A percentile compares a stretch with the other conserved stretches of the same genome.
phyloP scores from a whole-genome alignment of 2,888 invertebrate genomes.

The Eretmocerus hayati region DNA sequence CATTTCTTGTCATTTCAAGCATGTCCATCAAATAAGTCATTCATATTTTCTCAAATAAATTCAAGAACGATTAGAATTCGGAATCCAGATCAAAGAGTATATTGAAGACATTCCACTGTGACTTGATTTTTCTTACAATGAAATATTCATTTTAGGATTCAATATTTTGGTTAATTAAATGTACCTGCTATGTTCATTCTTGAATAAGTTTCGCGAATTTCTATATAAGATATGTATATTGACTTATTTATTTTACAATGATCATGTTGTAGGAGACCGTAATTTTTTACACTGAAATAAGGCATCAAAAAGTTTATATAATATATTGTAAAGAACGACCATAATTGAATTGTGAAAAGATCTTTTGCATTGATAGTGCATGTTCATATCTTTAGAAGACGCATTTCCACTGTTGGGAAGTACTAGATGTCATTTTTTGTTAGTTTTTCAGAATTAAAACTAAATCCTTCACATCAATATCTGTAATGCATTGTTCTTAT shows the following conservation, averaged over 20 bases:
- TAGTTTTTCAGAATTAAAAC: slow-evolving; percentile 19
- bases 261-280: slow-evolving; percentile 19
- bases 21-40: no score
- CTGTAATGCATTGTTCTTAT: neutral
- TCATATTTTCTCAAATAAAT: no score
- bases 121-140: slow-evolving; percentile 10
- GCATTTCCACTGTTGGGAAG: slow-evolving; percentile 12
- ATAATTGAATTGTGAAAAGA: slow-evolving; percentile 18
- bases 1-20: no score
- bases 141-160: slow-evolving; percentile 11
- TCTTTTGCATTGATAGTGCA: slow-evolving; percentile 17
- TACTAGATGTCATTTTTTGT: slow-evolving; percentile 13
- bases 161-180: slow-evolving; percentile 11
- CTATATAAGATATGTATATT: slow-evolving; percentile 13
- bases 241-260: slow-evolving; percentile 22
- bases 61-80: slow-evolving; percentile 4
- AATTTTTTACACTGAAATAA: slow-evolving; percentile 23
- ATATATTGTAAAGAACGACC: slow-evolving; percentile 21
- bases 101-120: slow-evolving; percentile 21
- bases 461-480: slow-evolving; percentile 2
- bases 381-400: slow-evolving; percentile 13
- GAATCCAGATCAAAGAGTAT: neutral
- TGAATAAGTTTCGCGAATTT: slow-evolving; percentile 18
- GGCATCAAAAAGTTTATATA: slow-evolving; percentile 23
- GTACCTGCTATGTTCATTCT: slow-evolving; percentile 20